Evolutionary conservation across 2,888 invertebrate genomes (phyloP), one percentile per base, ranked within the genome.

Genomic region (Herminia tarsipennalis): DNA sequence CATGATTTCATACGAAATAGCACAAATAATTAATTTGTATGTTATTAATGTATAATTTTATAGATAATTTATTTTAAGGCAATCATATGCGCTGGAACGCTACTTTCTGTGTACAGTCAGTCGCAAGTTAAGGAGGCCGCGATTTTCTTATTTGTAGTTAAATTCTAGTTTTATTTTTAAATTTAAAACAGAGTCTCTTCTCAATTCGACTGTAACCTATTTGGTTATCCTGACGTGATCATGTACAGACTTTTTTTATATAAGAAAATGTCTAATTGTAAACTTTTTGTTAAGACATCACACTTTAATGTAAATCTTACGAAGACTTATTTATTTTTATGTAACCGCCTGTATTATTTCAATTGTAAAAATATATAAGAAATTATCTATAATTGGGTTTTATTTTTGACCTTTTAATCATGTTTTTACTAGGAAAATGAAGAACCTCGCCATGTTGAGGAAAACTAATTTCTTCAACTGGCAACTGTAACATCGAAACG

Each of bases 321-420:
- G 66, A 73, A 71, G 60, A 71, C 81, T 83, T 87, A 88, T 88
- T 90, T 90, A 88, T 88, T 90, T 81, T 85, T 86, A 86, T 90
- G 86, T 90, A 90, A 90, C 89, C 90, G 88, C 89, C 89, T 90
- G 87, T 88, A 86, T 86, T 84, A 89, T 88, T 87, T 87, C 69
- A 82, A 85, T 83, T 89, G 89, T 90, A 89, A 87, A 90, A 90
- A 88, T 88, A 88, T 87, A 83, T 82, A 86, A 86, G 87, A 86
- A 86, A 86, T 83, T 83, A 84, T 85, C 76, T 78, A 78, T 41
- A 56, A 22, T 25, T 49, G 51, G 38, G 64, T 73, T 76, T 76
- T 56, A 74, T 76, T 74, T 57, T 39, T n/a, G 0, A 6, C 9
- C 17, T 10, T 56, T 39, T 14, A 10, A 5, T n/a, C n/a, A n/a